Percentiles rank a stretch among this genome's conserved stretches.
phyloP scores from a whole-genome alignment of 2,797 vertebrate species.

The Platyrinchus mystaceus region DNA sequence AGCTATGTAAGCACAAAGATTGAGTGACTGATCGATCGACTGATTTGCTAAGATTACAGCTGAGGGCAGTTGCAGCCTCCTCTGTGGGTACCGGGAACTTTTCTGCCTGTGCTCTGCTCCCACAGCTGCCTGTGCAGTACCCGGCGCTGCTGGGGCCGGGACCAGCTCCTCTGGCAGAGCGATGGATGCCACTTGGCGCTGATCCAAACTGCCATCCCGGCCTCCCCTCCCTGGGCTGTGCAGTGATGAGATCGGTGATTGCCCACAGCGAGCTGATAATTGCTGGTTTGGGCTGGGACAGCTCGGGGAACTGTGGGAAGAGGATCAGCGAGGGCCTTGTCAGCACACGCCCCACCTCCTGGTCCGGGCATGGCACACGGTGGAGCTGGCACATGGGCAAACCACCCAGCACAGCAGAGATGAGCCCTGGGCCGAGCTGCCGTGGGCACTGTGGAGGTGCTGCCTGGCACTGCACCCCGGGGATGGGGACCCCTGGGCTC shows the following conservation, averaged over 20 bases:
- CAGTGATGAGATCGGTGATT: accelerated
- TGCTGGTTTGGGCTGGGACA: not conserved
- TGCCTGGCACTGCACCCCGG: not conserved
- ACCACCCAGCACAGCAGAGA: not conserved
- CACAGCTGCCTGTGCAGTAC: not conserved
- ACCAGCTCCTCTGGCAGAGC: not conserved
- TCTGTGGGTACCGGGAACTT: not conserved
- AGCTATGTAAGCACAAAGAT: not conserved
- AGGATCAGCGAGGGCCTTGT: not conserved
- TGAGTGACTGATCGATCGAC: not conserved
- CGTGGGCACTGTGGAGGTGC: accelerated
- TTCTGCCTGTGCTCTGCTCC: not conserved
- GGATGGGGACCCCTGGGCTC: not conserved
- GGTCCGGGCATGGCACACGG: accelerated
- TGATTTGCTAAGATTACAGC: not conserved
- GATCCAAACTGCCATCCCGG: not conserved
- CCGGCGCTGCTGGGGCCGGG: not conserved
- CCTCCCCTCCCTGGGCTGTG: not conserved
- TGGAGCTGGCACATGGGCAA: not conserved
- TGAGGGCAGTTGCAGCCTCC: not conserved
- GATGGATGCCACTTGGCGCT: accelerated
- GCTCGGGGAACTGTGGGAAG: not conserved
- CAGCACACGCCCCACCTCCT: not conserved
- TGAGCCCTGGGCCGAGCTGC: not conserved
- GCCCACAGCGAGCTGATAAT: not conserved